Base-by-base conservation (phyloP, 2,888 invertebrate species). In the Caenorhabditis drosophilae region DNA sequence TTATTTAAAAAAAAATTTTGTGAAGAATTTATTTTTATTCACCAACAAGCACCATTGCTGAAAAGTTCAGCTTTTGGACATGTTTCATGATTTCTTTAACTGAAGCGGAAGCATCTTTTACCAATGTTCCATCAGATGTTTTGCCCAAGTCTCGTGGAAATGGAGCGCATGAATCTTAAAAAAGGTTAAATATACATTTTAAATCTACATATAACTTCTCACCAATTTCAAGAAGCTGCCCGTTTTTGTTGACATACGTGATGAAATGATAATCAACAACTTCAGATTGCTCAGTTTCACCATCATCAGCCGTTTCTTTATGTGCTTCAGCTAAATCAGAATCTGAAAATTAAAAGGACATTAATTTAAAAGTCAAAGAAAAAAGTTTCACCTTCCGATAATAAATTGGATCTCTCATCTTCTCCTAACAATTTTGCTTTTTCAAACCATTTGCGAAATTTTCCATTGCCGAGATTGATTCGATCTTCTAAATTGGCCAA, bases 401-500 rank as follows among this genome's bases (percentile, higher is more conserved):
- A 59, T 22, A 70, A 47, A 44, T 71, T 73, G 4, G 77, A 78
- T 15, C 81, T 55, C 16, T 72, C 76, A 6, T 77, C 73, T 7
- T 67, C 72, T 12, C 54, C 64, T 12, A 75, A 44, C 18, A 57
- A 34, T 50, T 75, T 76, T 9, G 79, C 81, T 46, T 61, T 54
- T 15, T 56, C 68, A 22, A 76, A 64, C 77, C 78, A 81, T 31
- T 73, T 59, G 15, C 45, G 46, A 56, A 82, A 82, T n/a, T 73
- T 60, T 18, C 81, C 81, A 27, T 70, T 56, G 54, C 78, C 78
- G 11, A 81, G 58, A 31, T 78, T 59, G 26, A 81, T 61, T 22
- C 62, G 67, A 44, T 67, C 59, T 15, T 71, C 72, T n/a, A 78
- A 67, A 45, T 98, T 98, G 25, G 92, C 93, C 73, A 97, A 88